These are phyloP conservation scores for Idaea aversata DNA, from an alignment of 2,888 invertebrate species.

Conservation along the genomic window DNA sequence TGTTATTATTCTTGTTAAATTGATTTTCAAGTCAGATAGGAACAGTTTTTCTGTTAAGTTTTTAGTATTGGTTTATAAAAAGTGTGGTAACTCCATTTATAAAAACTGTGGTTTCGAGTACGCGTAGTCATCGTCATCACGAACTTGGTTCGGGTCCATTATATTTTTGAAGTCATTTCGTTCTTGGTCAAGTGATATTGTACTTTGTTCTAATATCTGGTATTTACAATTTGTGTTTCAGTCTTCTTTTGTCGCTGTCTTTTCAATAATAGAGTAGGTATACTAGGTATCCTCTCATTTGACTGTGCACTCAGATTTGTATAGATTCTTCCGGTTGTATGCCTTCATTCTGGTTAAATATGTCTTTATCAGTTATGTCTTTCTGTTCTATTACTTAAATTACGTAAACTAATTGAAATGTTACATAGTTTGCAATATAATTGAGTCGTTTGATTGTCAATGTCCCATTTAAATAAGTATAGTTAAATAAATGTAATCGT, in stretches of 20 bases:
- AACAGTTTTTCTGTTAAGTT: constrained; percentile 24
- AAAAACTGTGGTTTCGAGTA: constrained; percentile 15
- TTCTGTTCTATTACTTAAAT: not conserved
- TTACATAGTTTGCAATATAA: constrained; percentile 1
- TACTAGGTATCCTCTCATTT: not conserved
- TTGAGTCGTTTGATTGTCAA: not conserved
- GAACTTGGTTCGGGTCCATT: constrained; percentile 19
- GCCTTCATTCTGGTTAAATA: not conserved
- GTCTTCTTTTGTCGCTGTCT: not conserved
- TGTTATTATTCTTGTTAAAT: constrained; percentile 22
- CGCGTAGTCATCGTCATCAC: constrained; percentile 22
- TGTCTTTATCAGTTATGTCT: not conserved
- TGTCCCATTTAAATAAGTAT: not conserved
- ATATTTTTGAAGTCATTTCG: constrained; percentile 4
- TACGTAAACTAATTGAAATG: not conserved
- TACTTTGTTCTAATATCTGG: not conserved
- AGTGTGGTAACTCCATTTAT: constrained; percentile 18
- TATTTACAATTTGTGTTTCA: not conserved
- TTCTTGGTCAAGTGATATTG: not conserved
- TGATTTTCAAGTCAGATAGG: constrained; percentile 30
- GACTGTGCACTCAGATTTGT: not conserved
- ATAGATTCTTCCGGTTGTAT: not conserved
- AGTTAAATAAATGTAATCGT: constrained; percentile 21
- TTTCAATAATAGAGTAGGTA: not conserved
- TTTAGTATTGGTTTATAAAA: constrained; percentile 25